Percentiles rank a stretch among this genome's conserved stretches.
Evolutionary conservation across 2,888 invertebrate species (phyloP).

Genomic region (Meta bourneti): DNA sequence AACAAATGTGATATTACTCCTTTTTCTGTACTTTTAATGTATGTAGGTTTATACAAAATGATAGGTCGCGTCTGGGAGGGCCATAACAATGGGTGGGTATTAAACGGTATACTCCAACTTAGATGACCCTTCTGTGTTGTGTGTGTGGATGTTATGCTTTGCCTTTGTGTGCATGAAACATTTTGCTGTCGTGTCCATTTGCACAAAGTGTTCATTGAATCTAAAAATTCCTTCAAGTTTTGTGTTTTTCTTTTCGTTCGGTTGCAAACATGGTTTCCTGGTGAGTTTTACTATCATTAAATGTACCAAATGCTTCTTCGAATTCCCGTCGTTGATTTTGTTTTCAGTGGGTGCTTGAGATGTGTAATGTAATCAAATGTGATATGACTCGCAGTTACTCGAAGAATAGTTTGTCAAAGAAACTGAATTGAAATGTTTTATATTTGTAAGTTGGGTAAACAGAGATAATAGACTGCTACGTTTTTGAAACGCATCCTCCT

Average conservation of each 20-base stretch:
- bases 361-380: too few relatives aligned
- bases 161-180: slow-evolving; percentile 42
- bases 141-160: slow-evolving; percentile 42
- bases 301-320: neutral
- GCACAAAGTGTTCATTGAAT: slow-evolving; percentile 44
- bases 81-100: slow-evolving; percentile 59
- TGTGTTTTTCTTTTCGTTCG: neutral
- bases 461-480: too few relatives aligned
- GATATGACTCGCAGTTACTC: too few relatives aligned
- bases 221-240: neutral
- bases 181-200: slow-evolving; percentile 49
- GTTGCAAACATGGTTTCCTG: neutral
- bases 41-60: slow-evolving; percentile 72
- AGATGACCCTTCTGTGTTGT: slow-evolving; percentile 70
- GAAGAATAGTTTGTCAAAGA: too few relatives aligned
- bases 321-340: neutral
- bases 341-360: too few relatives aligned
- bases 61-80: slow-evolving; percentile 73
- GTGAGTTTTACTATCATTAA: neutral
- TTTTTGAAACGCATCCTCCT: too few relatives aligned
- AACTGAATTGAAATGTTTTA: too few relatives aligned
- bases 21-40: slow-evolving; percentile 74
- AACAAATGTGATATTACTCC: slow-evolving; percentile 70
- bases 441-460: too few relatives aligned
- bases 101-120: slow-evolving; percentile 49